These are phyloP conservation scores for Poecilia latipinna DNA, from an alignment of 2,113 vertebrate genomes.

Conservation along the genomic window DNA sequence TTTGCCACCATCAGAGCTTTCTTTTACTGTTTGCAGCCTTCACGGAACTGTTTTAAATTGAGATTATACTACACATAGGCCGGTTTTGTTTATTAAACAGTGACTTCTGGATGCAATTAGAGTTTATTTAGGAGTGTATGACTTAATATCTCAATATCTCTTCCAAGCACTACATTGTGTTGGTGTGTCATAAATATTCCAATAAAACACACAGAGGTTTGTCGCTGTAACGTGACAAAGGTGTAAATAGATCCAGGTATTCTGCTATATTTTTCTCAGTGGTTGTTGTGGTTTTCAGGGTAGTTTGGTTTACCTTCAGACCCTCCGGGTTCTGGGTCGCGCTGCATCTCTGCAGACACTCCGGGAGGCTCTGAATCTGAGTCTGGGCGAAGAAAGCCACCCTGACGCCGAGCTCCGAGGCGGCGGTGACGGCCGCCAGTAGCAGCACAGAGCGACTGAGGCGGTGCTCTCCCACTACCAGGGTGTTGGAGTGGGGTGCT, in stretches of 20 bases:
- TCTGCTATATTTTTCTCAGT: neutral
- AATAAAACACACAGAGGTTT: neutral
- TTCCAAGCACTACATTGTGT: too few species aligned
- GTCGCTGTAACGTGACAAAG: neutral
- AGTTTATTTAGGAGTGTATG: neutral
- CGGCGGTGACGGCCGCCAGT: slow-evolving; percentile 75
- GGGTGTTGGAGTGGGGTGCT: slow-evolving; percentile 17
- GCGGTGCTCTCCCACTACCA: slow-evolving; percentile 70
- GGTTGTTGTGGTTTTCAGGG: neutral
- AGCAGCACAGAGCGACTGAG: slow-evolving; percentile 73
- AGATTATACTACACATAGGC: neutral
- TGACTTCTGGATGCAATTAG: neutral
- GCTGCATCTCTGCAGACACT: slow-evolving; percentile 58
- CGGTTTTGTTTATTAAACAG: neutral
- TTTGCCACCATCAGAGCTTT: too few species aligned
- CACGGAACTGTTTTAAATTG: neutral
- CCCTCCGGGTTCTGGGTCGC: slow-evolving; percentile 62
- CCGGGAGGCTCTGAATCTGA: slow-evolving; percentile 75
- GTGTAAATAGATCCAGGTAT: neutral
- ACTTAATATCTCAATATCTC: too few species aligned
- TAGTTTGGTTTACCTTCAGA: slow-evolving; percentile 70
- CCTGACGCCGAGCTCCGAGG: slow-evolving; percentile 62
- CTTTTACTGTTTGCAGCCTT: neutral
- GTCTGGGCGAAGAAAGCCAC: slow-evolving; percentile 76
- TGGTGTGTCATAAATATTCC: too few species aligned